These are phyloP conservation scores for Cotesia typhae DNA, from an alignment of 1,140 invertebrate genomes.

Conservation along the genomic window DNA sequence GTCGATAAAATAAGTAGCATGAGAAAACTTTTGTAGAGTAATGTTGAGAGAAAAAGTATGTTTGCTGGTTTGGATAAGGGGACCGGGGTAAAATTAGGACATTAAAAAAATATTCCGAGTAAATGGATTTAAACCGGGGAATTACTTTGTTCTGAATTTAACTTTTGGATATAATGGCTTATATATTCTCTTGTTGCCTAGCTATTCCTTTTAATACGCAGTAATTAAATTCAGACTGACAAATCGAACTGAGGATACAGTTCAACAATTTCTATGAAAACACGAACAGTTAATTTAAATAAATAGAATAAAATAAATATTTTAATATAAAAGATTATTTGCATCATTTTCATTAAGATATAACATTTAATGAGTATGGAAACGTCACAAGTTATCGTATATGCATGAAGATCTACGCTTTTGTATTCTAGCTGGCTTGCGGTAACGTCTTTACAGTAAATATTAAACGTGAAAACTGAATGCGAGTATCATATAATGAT, in stretches of 20 bases:
- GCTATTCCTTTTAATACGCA: conserved; percentile 40
- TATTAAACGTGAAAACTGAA: neutral
- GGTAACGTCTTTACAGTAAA: too few relatives aligned
- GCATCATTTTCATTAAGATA: conserved; percentile 58
- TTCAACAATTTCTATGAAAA: neutral
- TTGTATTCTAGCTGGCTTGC: neutral
- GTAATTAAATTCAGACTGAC: too few relatives aligned
- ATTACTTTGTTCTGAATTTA: too few relatives aligned
- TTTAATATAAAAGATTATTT: neutral
- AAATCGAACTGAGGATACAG: too few relatives aligned
- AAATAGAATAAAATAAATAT: too few relatives aligned
- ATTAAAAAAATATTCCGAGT: too few relatives aligned
- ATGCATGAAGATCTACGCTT: neutral
- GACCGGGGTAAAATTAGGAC: neutral
- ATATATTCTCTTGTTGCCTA: conserved; percentile 22
- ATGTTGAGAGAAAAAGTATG: neutral
- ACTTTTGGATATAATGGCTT: conserved; percentile 2
- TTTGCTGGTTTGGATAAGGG: neutral
- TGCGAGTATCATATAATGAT: neutral
- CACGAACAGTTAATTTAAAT: too few relatives aligned
- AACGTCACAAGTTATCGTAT: neutral
- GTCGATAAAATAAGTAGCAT: conserved; percentile 39
- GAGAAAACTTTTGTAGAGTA: conserved; percentile 19
- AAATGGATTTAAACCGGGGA: too few relatives aligned
- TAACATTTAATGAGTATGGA: conserved; percentile 44